phyloP scores from a whole-genome alignment of 2,113 vertebrate species.

The Apteryx owenii region DNA sequence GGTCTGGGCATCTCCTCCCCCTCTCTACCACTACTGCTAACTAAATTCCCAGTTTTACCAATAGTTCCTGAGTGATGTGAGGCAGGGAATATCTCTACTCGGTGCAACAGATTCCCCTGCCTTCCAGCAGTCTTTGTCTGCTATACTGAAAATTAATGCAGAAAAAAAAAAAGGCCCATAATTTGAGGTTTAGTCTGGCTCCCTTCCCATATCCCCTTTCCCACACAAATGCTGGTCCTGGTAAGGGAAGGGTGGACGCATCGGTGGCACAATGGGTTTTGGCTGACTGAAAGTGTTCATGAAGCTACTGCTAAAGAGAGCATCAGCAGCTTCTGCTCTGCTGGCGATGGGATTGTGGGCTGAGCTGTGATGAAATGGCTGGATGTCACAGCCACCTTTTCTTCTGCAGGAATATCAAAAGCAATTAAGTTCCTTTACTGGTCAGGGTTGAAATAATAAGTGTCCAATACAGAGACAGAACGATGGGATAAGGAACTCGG shows the following conservation, averaged over 20 bases:
- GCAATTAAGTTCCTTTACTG: neutral
- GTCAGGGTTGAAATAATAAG: neutral
- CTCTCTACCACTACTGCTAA: neutral
- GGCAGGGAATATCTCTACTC: too few relatives aligned
- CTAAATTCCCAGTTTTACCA: neutral
- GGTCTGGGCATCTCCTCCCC: neutral
- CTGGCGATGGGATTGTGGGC: neutral
- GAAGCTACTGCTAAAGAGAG: too few relatives aligned
- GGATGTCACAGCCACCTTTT: neutral
- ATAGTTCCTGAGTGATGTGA: neutral
- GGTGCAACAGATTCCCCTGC: neutral
- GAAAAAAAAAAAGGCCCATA: too few relatives aligned
- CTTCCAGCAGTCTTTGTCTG: neutral
- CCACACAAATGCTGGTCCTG: too few relatives aligned
- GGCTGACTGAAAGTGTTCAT: too few relatives aligned
- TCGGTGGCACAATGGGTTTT: too few relatives aligned
- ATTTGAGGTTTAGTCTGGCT: too few relatives aligned
- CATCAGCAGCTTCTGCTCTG: too few relatives aligned
- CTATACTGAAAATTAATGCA: too few relatives aligned
- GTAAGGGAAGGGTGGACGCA: too few relatives aligned
- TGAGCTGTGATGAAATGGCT: neutral
- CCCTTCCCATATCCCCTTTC: too few relatives aligned
- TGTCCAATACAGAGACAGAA: neutral
- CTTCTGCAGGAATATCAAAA: neutral
- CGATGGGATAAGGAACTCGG: neutral